Conservation (phyloP, 2,113 vertebrate species). For the Pyxicephalus adspersus region DNA sequence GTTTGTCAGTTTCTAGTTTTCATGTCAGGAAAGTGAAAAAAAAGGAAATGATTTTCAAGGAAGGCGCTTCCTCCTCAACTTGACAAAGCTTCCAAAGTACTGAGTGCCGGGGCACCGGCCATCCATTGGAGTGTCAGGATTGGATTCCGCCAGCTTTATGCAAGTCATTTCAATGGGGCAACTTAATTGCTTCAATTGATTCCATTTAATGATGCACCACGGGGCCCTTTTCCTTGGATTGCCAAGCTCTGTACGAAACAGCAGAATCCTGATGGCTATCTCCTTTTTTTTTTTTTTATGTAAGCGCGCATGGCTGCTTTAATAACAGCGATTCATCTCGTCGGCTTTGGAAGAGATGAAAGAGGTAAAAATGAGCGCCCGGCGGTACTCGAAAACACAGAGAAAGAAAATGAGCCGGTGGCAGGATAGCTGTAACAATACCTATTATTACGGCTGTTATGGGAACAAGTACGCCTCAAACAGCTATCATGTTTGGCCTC, state of each 20-base stretch:
- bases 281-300: neutral
- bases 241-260: neutral
- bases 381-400: neutral
- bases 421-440: neutral
- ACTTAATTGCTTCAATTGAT: conserved; percentile 28
- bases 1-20: conserved; percentile 11
- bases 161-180: conserved; percentile 1
- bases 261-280: neutral
- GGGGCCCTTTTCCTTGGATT: neutral
- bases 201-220: conserved; percentile 24
- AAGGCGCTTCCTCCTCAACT: neutral
- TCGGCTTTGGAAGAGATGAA: neutral
- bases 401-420: neutral
- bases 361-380: neutral
- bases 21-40: neutral
- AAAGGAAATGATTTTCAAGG: too few species aligned
- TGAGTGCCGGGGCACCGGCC: neutral
- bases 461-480: too few species aligned
- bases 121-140: conserved; percentile 12
- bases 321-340: conserved; percentile 29
- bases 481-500: too few species aligned
- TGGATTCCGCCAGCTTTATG: neutral
- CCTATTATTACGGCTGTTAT: neutral
- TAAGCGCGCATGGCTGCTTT: neutral
- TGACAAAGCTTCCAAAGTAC: neutral